Evolutionary conservation across 2,888 invertebrate genomes (phyloP).

Genomic region (Crematogaster levior): DNA sequence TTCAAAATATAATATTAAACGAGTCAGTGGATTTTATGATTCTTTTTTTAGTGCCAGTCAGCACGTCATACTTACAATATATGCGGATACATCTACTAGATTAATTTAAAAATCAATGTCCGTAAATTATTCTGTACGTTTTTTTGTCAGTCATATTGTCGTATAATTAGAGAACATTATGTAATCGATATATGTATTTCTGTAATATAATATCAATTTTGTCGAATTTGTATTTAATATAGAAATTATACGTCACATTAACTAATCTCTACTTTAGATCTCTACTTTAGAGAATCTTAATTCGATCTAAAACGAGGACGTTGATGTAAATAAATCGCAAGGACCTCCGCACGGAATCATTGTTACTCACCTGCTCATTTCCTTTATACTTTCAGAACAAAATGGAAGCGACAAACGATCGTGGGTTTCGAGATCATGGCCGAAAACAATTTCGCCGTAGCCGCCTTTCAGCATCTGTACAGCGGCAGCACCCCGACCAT

Average conservation of each 20-base stretch:
- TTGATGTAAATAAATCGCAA: background rate
- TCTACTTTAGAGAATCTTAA: background rate
- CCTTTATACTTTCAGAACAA: slow-evolving; percentile 91
- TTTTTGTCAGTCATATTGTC: background rate
- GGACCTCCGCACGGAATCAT: background rate
- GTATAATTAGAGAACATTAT: background rate
- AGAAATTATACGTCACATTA: background rate
- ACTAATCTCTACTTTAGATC: no score
- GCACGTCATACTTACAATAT: no score
- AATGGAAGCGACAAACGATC: slow-evolving; percentile 99
- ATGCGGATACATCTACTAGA: background rate
- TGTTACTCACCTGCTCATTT: background rate
- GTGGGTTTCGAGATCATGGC: slow-evolving; percentile 98
- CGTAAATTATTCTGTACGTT: background rate
- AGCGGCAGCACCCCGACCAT: slow-evolving; percentile 86
- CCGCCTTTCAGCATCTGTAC: slow-evolving; percentile 98
- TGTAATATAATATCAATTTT: background rate
- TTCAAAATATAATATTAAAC: slow-evolving; percentile 5
- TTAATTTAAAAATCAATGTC: background rate
- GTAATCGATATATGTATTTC: background rate
- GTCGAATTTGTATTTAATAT: background rate
- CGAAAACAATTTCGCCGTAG: slow-evolving; percentile 98
- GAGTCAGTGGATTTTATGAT: background rate
- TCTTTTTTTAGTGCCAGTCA: background rate
- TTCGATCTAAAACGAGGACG: background rate